Evolutionary conservation across 2,888 invertebrate species (phyloP), one percentile per base, ranked within the genome.

Genomic region (Lutraria lutraria): DNA sequence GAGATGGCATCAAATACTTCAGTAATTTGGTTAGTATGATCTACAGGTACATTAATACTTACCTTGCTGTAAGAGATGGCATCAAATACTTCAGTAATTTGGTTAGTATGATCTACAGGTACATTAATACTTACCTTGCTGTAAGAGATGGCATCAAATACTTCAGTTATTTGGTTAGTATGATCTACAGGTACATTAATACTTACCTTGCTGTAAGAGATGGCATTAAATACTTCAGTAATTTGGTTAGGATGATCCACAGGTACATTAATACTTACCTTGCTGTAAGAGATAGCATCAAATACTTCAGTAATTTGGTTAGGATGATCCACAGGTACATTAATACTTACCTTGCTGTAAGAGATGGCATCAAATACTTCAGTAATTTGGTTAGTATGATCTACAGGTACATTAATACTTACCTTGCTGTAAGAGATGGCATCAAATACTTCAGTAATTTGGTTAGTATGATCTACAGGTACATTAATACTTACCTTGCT

Each of bases 81-180:
- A 96, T 99, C 99, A 95, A 99, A 99, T 82, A 99, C 98, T 93
- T 98, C 98, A 0, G 98, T 98, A 85, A 99, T 99, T 97, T 99
- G 98, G 96, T 98, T 98, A 0, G 99, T 99, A 92, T 98, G 98
- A 60, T 97, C 97, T 34, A 99, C 99, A 2, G 93, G 89, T 96
- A 98, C 98, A 13, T 99, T 98, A 89, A 99, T 98, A 0, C n/a
- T n/a, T n/a, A n/a, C n/a, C n/a, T n/a, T n/a, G n/a, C n/a, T n/a
- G n/a, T n/a, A n/a, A n/a, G n/a, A n/a, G n/a, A n/a, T n/a, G n/a
- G 97, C 97, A 96, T 99, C 99, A 95, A 99, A 99, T 82, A 99
- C 98, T 93, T 98, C 98, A 0, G 98, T 98, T 85, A 99, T 99
- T 97, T 99, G 98, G 96, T 98, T 98, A 0, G 99, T 99, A 92